Evolutionary conservation across 2,797 vertebrate species (phyloP), one percentile per base, ranked within the genome.

Genomic region (Sternotherus odoratus): DNA sequence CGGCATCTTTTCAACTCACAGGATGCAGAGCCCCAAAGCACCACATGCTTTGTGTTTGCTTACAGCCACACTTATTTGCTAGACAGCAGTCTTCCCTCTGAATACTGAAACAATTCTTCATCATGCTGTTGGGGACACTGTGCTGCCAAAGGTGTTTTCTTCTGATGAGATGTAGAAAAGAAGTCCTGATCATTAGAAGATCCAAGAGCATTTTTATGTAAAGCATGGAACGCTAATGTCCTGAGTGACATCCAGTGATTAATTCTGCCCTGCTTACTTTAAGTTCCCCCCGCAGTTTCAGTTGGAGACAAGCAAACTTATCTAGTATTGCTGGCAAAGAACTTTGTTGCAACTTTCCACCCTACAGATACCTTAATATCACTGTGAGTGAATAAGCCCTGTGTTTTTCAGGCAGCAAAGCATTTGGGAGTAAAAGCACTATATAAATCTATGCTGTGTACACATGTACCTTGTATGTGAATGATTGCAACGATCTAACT

Each of bases 1-100:
- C 0, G 0, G 8, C 2, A 33, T 30, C 60, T 66, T 66, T 36
- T 86, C 60, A 84, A 54, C 57, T 78, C 5, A 0, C 1, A 3
- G 39, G 36, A 81, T 13, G 57, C 49, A 13, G 2, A 16, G 48
- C 30, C 43, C 56, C 54, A 79, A 48, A 54, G n/a, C 48, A n/a
- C n/a, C 36, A 77, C 9, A 8, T 48, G 75, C 43, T 57, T 82
- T 53, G 28, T 23, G 33, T 39, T n/a, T 74, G 50, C 3, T 26
- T 77, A 39, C 3, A 28, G 43, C 8, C 49, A 28, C 60, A 43
- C 12, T 85, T 50, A 12, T 16, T 75, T 21, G 48, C 72, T 36
- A 23, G 15, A 54, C 49, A 86, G n/a, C 5, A 4, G 60, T 50
- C 7, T 36, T 54, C 49, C 5, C 12, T 16, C 63, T 33, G 75